These are phyloP conservation scores for Schizothorax lantsangensis DNA, from an alignment of 2,797 vertebrate genomes.

Conservation along the genomic window DNA sequence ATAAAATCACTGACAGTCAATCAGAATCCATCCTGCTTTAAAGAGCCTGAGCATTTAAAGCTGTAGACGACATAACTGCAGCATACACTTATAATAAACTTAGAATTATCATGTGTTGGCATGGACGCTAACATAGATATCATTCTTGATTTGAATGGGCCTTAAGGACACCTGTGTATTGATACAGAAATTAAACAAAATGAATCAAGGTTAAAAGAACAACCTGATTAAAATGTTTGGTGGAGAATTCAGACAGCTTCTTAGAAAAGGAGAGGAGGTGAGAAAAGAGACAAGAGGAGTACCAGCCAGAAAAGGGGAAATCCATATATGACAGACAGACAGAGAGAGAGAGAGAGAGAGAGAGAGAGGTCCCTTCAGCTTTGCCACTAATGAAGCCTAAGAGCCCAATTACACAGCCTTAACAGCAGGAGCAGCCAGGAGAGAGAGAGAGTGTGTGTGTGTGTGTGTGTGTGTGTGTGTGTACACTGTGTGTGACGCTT, in stretches of 20 bases:
- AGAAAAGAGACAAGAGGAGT: constrained; percentile 6
- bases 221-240: neutral
- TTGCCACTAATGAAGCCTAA: constrained; percentile 68
- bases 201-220: neutral
- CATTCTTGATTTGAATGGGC: neutral
- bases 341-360: constrained; percentile 54
- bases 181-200: neutral
- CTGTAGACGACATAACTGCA: neutral
- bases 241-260: neutral
- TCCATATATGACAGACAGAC: neutral
- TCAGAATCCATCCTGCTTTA: neutral
- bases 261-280: neutral
- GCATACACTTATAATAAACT: neutral
- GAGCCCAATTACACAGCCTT: constrained; percentile 67
- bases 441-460: constrained; percentile 52
- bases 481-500: neutral
- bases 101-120: neutral
- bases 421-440: constrained; percentile 59
- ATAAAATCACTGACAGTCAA: neutral
- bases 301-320: neutral
- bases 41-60: neutral
- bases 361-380: constrained; percentile 51
- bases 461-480: neutral
- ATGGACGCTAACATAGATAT: neutral
- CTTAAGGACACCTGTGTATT: neutral